Evolutionary conservation across 2,113 vertebrate genomes (phyloP).

Genomic region (Scytalopus superciliaris): DNA sequence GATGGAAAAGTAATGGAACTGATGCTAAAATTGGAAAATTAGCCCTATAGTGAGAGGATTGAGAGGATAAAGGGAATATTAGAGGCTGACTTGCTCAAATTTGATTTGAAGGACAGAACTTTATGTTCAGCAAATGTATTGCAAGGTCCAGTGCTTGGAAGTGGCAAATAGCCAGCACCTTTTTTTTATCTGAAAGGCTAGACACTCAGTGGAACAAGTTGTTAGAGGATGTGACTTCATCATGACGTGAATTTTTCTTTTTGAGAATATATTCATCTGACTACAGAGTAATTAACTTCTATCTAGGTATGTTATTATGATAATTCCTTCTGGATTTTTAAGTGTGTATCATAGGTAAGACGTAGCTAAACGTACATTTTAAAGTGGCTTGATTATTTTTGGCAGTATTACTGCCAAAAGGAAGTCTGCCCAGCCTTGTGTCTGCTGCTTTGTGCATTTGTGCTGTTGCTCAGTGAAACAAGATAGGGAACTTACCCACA

Average conservation of each 20-base stretch:
- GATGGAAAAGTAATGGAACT: background rate
- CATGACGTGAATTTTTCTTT: background rate
- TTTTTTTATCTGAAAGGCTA: background rate
- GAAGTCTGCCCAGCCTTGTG: background rate
- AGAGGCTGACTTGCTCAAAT: constrained; percentile 11
- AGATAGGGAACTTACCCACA: background rate
- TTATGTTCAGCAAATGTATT: background rate
- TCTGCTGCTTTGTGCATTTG: background rate
- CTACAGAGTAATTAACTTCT: background rate
- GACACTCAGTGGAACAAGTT: background rate
- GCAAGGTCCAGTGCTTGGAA: background rate
- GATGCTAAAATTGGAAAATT: background rate
- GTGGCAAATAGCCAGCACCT: background rate
- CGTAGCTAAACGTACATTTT: background rate
- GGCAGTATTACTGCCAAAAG: background rate
- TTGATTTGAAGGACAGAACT: constrained; percentile 11
- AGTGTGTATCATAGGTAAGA: background rate
- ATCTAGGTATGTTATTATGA: background rate
- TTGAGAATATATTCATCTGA: background rate
- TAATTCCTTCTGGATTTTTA: background rate
- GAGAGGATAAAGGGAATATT: background rate
- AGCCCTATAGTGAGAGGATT: background rate
- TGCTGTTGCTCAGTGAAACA: background rate
- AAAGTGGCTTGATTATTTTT: background rate
- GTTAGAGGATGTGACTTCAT: background rate